Base-by-base conservation (phyloP, 1,140 invertebrate species). In the Orius insidiosus region DNA sequence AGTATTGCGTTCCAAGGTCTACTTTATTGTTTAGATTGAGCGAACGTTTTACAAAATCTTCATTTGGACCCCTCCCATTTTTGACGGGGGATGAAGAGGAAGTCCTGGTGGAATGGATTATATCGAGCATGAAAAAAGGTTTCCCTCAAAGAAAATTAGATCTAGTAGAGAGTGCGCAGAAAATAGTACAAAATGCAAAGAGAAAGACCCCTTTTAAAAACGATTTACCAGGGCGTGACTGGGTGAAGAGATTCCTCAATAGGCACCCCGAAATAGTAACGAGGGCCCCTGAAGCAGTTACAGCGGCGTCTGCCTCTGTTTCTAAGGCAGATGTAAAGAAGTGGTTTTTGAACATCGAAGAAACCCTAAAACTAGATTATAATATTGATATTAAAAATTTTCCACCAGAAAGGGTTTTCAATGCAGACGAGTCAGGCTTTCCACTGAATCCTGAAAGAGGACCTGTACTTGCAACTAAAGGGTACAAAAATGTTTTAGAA, bases 291-390 rank as follows among this genome's bases (percentile, higher is more conserved):
- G 52, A 61, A 52, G 53, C 49, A 42, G 52, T 60, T 11, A 60
- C 53, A 4, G 13, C 43, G 3, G 38, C 51, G 10, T 53, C 55
- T 46, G 44, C 58, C 9, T 44, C 33, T 24, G 53, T 60, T 5
- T 48, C 51, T 10, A 52, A 58, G 46, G 40, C 49, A 31, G 49
- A 56, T 47, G 55, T 62, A 10, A 50, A 49, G 50, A 47, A 50
- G 9, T 62, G 58, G 58, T 60, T 60, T 54, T 6, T 13, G 10
- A 39, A 59, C 45, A 42, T 58, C 37, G 41, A 56, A 41, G 44
- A 44, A 7, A 60, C 53, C 53, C 54, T 63, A 13, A 48, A 35
- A 38, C 48, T 55, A 49, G 47, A 52, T 13, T n/a, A n/a, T n/a
- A 39, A 52, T 34, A 16, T 50, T 13, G 36, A 14, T 1, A 18